Evolutionary conservation across 2,113 vertebrate species (phyloP), one percentile per base, ranked within the genome.

Genomic region (Gasterosteus aculeatus): DNA sequence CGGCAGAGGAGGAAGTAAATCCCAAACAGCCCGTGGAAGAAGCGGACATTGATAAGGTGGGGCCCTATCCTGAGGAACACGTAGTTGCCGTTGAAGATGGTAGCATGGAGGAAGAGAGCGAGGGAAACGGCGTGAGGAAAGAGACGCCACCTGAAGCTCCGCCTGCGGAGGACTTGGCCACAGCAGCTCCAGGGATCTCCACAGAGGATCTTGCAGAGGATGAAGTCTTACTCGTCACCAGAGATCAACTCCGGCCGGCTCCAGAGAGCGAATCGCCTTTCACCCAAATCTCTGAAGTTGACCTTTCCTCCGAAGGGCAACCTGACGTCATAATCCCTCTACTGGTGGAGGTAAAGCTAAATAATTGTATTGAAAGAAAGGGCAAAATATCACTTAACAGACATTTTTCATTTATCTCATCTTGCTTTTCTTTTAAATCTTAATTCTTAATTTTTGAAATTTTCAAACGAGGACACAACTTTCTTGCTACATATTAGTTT

Each of bases 181-280:
- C 54, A 9, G 82, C 77, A 69, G 53, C 56, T 66, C 85, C 87
- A 11, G 56, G 75, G 29, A 85, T 89, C 71, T 85, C 80, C 2
- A 66, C 71, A 49, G 84, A 84, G 39, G 87, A 91, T 42, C 84
- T 92, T 3, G 67, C 79, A 18, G 84, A 92, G 19, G 91, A 91
- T 19, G 89, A 93, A 46, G 85, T 93, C 26, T 31, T 94, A 58
- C 70, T 91, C 44, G 89, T 93, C 46, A 77, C 78, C 65, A 8
- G 57, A 44, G 66, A 84, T 0, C 38, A 65, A 49, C 39, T 29
- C 12, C 73, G 84, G 19, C 38, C 79, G n/a, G 92, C 89, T 68
- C 90, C 92, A 71, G 89, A 89, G 70, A 81, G 33, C 59, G 91
- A 92, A 63, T 89, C 82, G 0, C 81, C 89, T 51, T 92, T 93